Evolutionary conservation across 2,113 vertebrate species (phyloP), one percentile per base, ranked within the genome.

Genomic region (Labrus mixtus): DNA sequence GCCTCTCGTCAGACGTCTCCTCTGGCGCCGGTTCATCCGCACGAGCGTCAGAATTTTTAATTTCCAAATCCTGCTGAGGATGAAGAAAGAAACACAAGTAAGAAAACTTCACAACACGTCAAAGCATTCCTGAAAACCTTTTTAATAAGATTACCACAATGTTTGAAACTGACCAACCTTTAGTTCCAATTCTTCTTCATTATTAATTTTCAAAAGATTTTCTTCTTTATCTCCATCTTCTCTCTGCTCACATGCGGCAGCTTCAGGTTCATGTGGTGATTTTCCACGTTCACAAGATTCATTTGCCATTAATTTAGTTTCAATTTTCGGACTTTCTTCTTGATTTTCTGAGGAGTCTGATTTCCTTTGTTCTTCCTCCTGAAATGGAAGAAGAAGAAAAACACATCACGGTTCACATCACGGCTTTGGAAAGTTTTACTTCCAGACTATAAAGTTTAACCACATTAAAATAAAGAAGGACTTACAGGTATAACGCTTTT

Each of bases 401-500:
- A 6, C 10, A n/a, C 15, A 48, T 48, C 7, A 19, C 4, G n/a
- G 6, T 8, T 8, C 19, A 3, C 7, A n/a, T 7, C 46, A 46
- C n/a, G 46, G 41, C 11, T 43, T 6, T 43, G 11, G 19, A 50
- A n/a, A 50, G 6, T 64, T 57, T 57, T 19, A 50, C 10, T 56
- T 63, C 8, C 10, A 55, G 12, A n/a, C 16, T 10, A 4, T 1
- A 9, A 22, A 53, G 12, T 50, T 19, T 1, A 43, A 51, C 1
- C 10, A 33, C 55, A 19, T 19, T 0, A 46, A 11, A 48, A 3
- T 23, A n/a, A 50, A 25, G 48, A 2, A 1, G 39, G 5, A 83
- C 90, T 93, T 69, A 94, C 93, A 69, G 53, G 46, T 78, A 82
- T 67, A 87, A 37, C 68, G 8, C 74, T 82, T 87, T 90, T 84